These are phyloP conservation scores for Agrotis exclamationis DNA, from an alignment of 2,888 invertebrate species.

Conservation along the genomic window DNA sequence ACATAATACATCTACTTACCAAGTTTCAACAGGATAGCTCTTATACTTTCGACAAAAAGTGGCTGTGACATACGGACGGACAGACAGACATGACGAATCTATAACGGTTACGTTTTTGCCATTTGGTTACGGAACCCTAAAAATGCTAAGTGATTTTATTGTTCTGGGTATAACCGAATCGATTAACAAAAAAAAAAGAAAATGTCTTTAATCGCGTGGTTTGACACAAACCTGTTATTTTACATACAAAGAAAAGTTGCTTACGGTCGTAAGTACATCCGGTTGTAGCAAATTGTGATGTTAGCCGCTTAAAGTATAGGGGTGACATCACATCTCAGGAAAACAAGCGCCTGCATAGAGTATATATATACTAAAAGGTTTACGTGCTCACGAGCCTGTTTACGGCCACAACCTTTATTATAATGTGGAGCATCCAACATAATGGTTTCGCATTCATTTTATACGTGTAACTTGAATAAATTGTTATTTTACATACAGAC, in stretches of 20 bases:
- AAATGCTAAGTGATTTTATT: no score
- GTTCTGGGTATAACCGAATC: no score
- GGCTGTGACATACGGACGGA: no score
- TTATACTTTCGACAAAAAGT: no score
- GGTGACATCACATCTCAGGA: conserved; percentile 43
- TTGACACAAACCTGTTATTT: conserved; percentile 24
- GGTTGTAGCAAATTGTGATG: conserved; percentile 19
- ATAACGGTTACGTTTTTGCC: no score
- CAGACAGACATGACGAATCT: no score
- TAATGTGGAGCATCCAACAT: conserved; percentile 51
- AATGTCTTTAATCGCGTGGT: not conserved
- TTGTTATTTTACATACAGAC: conserved; percentile 54
- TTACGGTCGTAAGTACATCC: conserved; percentile 23
- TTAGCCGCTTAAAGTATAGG: not conserved
- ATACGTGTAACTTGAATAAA: conserved; percentile 43
- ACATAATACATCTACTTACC: no score
- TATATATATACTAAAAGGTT: conserved; percentile 43
- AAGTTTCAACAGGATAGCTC: no score
- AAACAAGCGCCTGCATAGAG: conserved; percentile 9
- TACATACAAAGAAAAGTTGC: conserved; percentile 1
- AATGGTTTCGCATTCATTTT: conserved; percentile 48
- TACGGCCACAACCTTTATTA: conserved; percentile 55
- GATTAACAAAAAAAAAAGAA: no score
- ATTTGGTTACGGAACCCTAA: no score
- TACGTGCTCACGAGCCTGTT: conserved; percentile 37